Evolutionary conservation across 2,888 invertebrate species (phyloP).

Genomic region (Alloplasta piceator): DNA sequence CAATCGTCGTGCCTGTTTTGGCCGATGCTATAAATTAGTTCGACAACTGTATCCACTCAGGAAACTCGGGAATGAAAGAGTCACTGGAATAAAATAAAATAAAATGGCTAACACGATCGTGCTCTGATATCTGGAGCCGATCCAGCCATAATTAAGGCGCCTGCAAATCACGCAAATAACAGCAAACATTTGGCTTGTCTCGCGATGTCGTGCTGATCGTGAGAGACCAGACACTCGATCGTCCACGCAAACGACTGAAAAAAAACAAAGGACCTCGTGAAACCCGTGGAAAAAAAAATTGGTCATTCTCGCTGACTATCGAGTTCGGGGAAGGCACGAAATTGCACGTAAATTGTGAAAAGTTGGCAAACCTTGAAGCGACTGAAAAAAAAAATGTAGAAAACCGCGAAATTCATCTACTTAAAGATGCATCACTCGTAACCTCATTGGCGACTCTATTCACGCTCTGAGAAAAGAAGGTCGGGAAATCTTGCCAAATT

Average conservation of each 20-base stretch:
- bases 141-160: conserved; percentile 52
- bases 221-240: conserved; percentile 16
- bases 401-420: conserved; percentile 44
- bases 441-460: conserved; percentile 43
- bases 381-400: not conserved
- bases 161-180: conserved; percentile 45
- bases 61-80: not conserved
- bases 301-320: conserved; percentile 11
- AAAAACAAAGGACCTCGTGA: conserved; percentile 43
- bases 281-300: conserved; percentile 22
- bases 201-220: conserved; percentile 21
- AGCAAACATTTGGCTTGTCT: conserved; percentile 55
- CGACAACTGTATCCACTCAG: conserved; percentile 44
- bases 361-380: conserved; percentile 47
- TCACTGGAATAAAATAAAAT: conserved; percentile 16
- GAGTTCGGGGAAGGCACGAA: conserved; percentile 26
- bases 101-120: conserved; percentile 12
- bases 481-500: conserved; percentile 30
- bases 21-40: conserved; percentile 55
- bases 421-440: conserved; percentile 48
- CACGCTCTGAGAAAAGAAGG: conserved; percentile 6
- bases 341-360: conserved; percentile 49
- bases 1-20: not conserved
- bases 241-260: conserved; percentile 17
- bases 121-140: conserved; percentile 42